Evolutionary conservation across 2,113 vertebrate species (phyloP).

Genomic region (Triplophysa siluroides): DNA sequence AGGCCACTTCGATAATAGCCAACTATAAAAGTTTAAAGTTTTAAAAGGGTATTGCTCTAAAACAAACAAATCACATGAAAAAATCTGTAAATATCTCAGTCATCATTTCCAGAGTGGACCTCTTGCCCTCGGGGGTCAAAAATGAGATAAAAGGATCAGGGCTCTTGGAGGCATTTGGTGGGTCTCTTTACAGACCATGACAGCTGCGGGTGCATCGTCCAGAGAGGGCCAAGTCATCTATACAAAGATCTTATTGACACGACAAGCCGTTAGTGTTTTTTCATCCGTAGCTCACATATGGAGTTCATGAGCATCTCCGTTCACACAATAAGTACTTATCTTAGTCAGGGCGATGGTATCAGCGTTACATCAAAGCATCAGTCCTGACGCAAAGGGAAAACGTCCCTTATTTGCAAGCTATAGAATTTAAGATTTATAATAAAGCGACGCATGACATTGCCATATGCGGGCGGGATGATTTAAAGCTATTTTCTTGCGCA

Average conservation of each 20-base stretch:
- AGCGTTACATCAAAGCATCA: slow-evolving; percentile 11
- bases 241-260: slow-evolving; percentile 48
- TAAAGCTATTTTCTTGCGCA: slow-evolving; percentile 43
- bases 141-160: slow-evolving; percentile 32
- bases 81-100: slow-evolving; percentile 11
- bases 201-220: slow-evolving; percentile 51
- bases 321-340: slow-evolving; percentile 19
- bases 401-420: slow-evolving; percentile 51
- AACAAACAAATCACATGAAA: neutral
- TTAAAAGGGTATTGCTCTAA: neutral
- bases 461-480: slow-evolving; percentile 23
- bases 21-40: neutral
- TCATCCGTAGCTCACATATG: neutral
- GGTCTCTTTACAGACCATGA: slow-evolving; percentile 53
- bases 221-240: slow-evolving; percentile 34
- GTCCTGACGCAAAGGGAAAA: slow-evolving; percentile 44
- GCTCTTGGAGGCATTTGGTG: slow-evolving; percentile 36
- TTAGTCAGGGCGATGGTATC: slow-evolving; percentile 1
- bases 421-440: slow-evolving; percentile 47
- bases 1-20: neutral
- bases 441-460: slow-evolving; percentile 45
- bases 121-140: slow-evolving; percentile 29
- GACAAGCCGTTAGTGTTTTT: neutral
- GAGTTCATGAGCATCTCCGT: slow-evolving; percentile 21
- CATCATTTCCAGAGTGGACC: slow-evolving; percentile 32